phyloP scores from a whole-genome alignment of 1,140 invertebrate species.

The Plutomurus gul region DNA sequence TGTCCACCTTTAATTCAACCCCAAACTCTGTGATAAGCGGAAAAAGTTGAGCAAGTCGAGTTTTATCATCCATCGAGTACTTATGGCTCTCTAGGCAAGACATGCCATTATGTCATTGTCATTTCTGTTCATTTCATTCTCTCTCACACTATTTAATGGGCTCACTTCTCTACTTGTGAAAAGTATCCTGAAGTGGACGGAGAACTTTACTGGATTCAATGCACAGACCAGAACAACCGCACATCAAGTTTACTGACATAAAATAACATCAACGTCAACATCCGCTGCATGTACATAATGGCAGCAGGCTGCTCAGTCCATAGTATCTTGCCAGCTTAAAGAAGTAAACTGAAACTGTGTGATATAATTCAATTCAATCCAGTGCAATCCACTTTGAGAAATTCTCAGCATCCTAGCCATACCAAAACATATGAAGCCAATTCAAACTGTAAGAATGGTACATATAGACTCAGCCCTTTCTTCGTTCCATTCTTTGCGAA shows the following conservation, averaged over 20 bases:
- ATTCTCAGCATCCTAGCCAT: not conserved
- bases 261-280: constrained; percentile 22
- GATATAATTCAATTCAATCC: not conserved
- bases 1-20: too few relatives aligned
- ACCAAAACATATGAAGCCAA: not conserved
- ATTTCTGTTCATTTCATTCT: not conserved
- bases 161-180: not conserved
- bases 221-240: not conserved
- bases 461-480: not conserved
- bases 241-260: not conserved
- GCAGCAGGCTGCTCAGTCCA: too few relatives aligned
- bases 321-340: too few relatives aligned
- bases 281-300: not conserved
- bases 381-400: not conserved
- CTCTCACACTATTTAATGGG: not conserved
- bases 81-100: not conserved
- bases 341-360: too few relatives aligned
- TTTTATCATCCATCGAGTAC: not conserved
- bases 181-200: not conserved
- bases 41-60: not conserved
- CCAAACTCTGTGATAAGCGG: too few relatives aligned
- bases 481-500: not conserved
- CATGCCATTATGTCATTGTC: constrained; percentile 4
- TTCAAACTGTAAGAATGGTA: not conserved
- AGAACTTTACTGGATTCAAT: not conserved